A percentile compares a stretch with the other conserved stretches of the same genome.
Conservation (phyloP, 2,888 invertebrate genomes). For the Sicus ferrugineus region DNA sequence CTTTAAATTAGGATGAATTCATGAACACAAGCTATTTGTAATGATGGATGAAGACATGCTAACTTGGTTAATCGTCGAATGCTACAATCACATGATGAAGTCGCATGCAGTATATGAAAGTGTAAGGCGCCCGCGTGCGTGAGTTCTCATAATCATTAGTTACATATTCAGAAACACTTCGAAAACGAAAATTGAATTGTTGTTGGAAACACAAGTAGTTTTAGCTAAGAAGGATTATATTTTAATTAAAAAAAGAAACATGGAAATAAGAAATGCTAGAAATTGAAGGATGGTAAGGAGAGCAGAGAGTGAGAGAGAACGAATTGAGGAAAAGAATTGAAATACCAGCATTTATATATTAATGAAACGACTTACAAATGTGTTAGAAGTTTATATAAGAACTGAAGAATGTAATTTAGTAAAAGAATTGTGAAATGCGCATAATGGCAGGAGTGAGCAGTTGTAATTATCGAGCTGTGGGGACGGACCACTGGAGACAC, state of each 20-base stretch:
- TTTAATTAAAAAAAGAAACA: slow-evolving; percentile 32
- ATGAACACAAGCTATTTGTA: slow-evolving; percentile 26
- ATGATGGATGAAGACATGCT: neutral
- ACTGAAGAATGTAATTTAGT: slow-evolving; percentile 20
- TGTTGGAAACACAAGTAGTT: slow-evolving; percentile 22
- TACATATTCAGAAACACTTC: slow-evolving; percentile 11
- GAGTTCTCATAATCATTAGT: neutral
- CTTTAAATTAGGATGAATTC: slow-evolving; percentile 27
- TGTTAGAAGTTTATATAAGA: slow-evolving; percentile 42
- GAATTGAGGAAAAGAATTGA: slow-evolving; percentile 38
- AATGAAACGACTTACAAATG: slow-evolving; percentile 31
- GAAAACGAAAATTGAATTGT: slow-evolving; percentile 31
- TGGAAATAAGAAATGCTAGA: slow-evolving; percentile 38
- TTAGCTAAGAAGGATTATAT: slow-evolving; percentile 32
- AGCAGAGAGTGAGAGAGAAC: slow-evolving; percentile 42
- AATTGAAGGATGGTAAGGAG: slow-evolving; percentile 34
- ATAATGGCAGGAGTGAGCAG: slow-evolving; percentile 26
- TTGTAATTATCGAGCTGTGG: neutral
- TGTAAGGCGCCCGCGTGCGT: slow-evolving; percentile 1
- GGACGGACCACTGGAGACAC: neutral
- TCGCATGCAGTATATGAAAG: neutral
- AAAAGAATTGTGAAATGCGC: slow-evolving; percentile 28
- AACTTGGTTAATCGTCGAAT: slow-evolving; percentile 18
- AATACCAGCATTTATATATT: slow-evolving; percentile 36
- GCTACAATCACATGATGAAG: neutral